A percentile compares a stretch with the other conserved stretches of the same genome.
These are phyloP conservation scores for Ephydatia muelleri DNA, from an alignment of 37 sponge, comb jelly and placozoan genomes.

Conservation along the genomic window DNA sequence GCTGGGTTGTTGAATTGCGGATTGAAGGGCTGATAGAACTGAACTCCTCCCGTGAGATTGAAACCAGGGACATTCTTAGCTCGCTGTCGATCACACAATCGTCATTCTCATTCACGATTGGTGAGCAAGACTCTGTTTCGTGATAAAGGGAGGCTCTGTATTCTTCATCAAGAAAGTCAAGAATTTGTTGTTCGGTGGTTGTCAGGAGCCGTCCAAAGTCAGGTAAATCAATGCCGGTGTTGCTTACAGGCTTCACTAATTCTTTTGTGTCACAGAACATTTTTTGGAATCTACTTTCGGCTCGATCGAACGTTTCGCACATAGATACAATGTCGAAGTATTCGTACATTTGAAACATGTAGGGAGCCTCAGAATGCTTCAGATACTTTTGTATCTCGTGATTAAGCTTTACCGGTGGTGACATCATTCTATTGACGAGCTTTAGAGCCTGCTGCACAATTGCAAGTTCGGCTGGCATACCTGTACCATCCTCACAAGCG, in stretches of 20 bases:
- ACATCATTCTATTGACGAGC: conserved; percentile 31
- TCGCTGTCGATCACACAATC: conserved; percentile 3
- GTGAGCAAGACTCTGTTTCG: background rate
- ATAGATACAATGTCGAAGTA: conserved; percentile 45
- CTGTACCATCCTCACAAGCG: conserved; percentile 40
- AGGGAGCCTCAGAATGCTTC: conserved; percentile 23
- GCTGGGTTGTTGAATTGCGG: conserved; percentile 27
- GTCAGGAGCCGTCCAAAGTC: conserved; percentile 35
- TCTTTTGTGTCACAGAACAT: background rate
- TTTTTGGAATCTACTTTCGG: conserved; percentile 6
- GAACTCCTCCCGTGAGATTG: background rate
- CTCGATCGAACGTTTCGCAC: conserved; percentile 14
- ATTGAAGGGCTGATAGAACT: conserved; percentile 23
- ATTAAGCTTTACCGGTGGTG: conserved; percentile 39
- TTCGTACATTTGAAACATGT: conserved; percentile 59
- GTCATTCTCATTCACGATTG: background rate
- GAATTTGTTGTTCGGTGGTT: conserved; percentile 34
- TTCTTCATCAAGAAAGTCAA: conserved; percentile 34
- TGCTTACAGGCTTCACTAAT: conserved; percentile 9
- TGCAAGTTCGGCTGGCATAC: conserved; percentile 20
- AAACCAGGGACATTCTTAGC: background rate
- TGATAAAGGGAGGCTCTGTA: conserved; percentile 38
- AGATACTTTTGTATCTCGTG: conserved; percentile 24
- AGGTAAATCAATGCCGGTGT: background rate
- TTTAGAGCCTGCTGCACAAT: conserved; percentile 46